phyloP scores from a whole-genome alignment of 1,140 invertebrate species.

The Drosophila kurseongensis region DNA sequence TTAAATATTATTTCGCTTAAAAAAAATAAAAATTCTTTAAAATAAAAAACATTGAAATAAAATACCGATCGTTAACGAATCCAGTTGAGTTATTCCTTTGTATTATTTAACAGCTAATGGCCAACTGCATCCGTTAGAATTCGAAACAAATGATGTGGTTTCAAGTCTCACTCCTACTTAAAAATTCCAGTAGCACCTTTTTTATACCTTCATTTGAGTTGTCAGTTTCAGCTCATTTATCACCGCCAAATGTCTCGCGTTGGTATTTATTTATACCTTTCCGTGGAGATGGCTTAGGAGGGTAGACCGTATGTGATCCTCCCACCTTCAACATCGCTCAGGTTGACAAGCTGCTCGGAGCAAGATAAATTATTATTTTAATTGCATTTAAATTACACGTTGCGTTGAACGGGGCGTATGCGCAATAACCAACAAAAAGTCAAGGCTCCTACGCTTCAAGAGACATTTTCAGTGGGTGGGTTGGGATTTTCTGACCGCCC shows the following conservation, averaged over 20 bases:
- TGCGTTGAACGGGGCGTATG: conserved; percentile 57
- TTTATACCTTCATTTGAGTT: conserved; percentile 67
- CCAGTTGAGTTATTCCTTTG: not conserved
- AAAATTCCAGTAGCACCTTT: conserved; percentile 32
- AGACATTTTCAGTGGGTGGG: not conserved
- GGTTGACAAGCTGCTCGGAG: conserved; percentile 60
- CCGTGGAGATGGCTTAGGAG: conserved; percentile 31
- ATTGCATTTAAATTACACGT: conserved; percentile 80
- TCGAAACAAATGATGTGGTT: conserved; percentile 51
- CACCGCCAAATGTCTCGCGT: conserved; percentile 57
- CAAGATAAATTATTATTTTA: conserved; percentile 83
- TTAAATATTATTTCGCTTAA: too few species aligned
- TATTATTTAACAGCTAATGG: conserved; percentile 36
- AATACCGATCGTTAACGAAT: not conserved
- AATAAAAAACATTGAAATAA: not conserved
- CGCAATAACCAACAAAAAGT: conserved; percentile 59
- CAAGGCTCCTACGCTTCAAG: conserved; percentile 42
- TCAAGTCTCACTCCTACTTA: conserved; percentile 6
- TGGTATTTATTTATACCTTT: conserved; percentile 50
- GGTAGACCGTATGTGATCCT: conserved; percentile 55
- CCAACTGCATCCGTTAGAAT: conserved; percentile 2
- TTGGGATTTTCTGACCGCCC: conserved; percentile 23
- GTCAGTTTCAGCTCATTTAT: conserved; percentile 74
- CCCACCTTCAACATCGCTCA: conserved; percentile 21
- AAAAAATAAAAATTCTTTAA: too few species aligned